Base-by-base conservation (phyloP, 2,888 invertebrate genomes). In the Sepiola atlantica region DNA sequence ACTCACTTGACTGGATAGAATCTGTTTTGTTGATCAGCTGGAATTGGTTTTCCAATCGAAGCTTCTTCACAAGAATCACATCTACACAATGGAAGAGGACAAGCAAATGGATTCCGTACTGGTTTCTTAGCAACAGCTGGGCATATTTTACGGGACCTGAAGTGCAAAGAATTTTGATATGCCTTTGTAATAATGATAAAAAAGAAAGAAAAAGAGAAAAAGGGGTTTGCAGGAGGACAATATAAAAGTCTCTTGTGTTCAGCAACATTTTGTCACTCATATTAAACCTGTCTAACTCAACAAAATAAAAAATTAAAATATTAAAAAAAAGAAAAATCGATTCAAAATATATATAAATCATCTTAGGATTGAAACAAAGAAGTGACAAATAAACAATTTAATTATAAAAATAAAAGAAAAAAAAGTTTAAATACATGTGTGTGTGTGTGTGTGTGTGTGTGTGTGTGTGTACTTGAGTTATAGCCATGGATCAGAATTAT, bases 1-100 rank as follows among this genome's bases (percentile, higher is more conserved):
- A 77, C 92, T 77, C 55, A 92, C 92, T 55, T 92, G 54, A 92
- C 92, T n/a, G 92, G 92, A 55, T 92, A 92, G 4, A 55, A 92
- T 45, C 92, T 45, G 55, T 14, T 92, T n/a, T 55, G 92, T 92
- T 92, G 92, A 92, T 92, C 92, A 3, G 45, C 20, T 45, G 92
- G 35, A 92, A 55, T 45, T 55, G n/a, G 55, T 92, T 55, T 92
- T 21, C 35, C 92, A 55, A 18, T 28, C 28, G 14, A 28, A 8
- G 92, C 45, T 54, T 92, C 54, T 32, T 95, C 96, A 95, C 97
- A 97, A 0, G 95, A 95, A 0, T 95, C 95, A 95, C 97, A 97
- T 94, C 96, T 96, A 95, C 97, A 97, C 28, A 96, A 96, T 54
- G 96, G 95, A 93, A 96, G 94, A 6, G 96, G 96, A 92, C 96